Conservation (phyloP, 1,140 invertebrate genomes). For the Ips typographus region DNA sequence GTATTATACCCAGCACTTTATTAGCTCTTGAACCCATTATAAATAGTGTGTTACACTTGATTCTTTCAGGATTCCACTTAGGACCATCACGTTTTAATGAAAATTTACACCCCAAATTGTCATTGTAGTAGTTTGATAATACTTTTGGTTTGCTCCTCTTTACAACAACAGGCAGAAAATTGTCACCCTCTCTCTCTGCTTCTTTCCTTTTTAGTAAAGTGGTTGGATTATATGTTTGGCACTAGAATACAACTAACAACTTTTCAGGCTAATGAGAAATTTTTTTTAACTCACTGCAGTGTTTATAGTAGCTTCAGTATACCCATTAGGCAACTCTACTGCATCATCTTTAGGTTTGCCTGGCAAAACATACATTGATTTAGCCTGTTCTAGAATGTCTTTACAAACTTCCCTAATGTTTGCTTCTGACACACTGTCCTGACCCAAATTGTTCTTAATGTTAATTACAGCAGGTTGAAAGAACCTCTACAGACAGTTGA, state of each 20-base stretch:
- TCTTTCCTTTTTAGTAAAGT: slow-evolving; percentile 60
- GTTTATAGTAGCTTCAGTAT: slow-evolving; percentile 37
- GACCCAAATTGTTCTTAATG: slow-evolving; percentile 72
- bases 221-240: not conserved
- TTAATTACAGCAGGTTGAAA: slow-evolving; percentile 80
- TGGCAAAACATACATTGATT: slow-evolving; percentile 62
- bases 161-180: not conserved
- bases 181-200: slow-evolving; percentile 50
- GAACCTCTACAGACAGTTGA: slow-evolving; percentile 61
- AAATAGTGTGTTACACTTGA: slow-evolving; percentile 70
- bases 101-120: slow-evolving; percentile 44
- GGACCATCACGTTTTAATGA: slow-evolving; percentile 52
- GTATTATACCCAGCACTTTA: slow-evolving; percentile 60
- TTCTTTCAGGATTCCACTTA: slow-evolving; percentile 74
- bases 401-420: slow-evolving; percentile 72
- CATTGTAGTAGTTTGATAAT: slow-evolving; percentile 30
- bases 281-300: slow-evolving; percentile 24
- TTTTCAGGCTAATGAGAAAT: no score
- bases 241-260: not conserved
- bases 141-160: slow-evolving; percentile 20
- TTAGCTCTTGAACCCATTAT: slow-evolving; percentile 78
- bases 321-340: slow-evolving; percentile 32
- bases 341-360: slow-evolving; percentile 19
- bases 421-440: slow-evolving; percentile 72
- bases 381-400: slow-evolving; percentile 77